Conservation (phyloP, 2,888 invertebrate species). For the Gerris lacustris region DNA sequence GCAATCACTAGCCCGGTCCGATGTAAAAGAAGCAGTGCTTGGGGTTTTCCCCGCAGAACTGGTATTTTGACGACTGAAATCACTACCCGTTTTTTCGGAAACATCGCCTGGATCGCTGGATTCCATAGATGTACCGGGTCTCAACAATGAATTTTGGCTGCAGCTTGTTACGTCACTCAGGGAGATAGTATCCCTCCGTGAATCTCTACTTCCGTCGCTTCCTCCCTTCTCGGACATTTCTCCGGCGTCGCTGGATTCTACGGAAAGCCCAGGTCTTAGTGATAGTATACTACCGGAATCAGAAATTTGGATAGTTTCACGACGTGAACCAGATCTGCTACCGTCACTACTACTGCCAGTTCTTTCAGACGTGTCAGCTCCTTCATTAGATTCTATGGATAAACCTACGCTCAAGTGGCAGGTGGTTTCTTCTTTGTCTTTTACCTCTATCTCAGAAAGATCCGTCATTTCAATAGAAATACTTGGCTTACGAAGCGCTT, state of each 20-base stretch:
- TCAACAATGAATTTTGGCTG: conserved; percentile 38
- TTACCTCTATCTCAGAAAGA: conserved; percentile 19
- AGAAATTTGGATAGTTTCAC: conserved; percentile 29
- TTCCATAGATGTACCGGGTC: conserved; percentile 54
- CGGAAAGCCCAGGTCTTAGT: conserved; percentile 50
- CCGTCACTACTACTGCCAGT: conserved; percentile 46
- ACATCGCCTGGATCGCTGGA: conserved; percentile 53
- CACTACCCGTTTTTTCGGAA: conserved; percentile 44
- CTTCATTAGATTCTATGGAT: conserved; percentile 56
- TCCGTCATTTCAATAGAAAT: conserved; percentile 31
- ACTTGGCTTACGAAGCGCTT: conserved; percentile 30
- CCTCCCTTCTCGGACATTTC: conserved; percentile 43
- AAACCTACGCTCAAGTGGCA: conserved; percentile 47
- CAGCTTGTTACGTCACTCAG: conserved; percentile 37
- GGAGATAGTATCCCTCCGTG: conserved; percentile 36
- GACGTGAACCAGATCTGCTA: conserved; percentile 28
- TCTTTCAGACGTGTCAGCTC: conserved; percentile 44
- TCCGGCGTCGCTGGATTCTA: conserved; percentile 55
- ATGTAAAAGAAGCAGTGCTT: conserved; percentile 52
- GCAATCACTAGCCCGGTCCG: conserved; percentile 44
- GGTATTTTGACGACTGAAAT: conserved; percentile 32
- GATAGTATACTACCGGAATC: conserved; percentile 36
- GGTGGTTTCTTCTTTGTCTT: conserved; percentile 21
- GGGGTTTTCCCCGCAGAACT: conserved; percentile 44
- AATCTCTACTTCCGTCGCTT: conserved; percentile 36